A percentile compares a stretch with the other conserved stretches of the same genome.
These are phyloP conservation scores for Notarius quadriscutis DNA, from an alignment of 2,113 vertebrate species.

Conservation along the genomic window DNA sequence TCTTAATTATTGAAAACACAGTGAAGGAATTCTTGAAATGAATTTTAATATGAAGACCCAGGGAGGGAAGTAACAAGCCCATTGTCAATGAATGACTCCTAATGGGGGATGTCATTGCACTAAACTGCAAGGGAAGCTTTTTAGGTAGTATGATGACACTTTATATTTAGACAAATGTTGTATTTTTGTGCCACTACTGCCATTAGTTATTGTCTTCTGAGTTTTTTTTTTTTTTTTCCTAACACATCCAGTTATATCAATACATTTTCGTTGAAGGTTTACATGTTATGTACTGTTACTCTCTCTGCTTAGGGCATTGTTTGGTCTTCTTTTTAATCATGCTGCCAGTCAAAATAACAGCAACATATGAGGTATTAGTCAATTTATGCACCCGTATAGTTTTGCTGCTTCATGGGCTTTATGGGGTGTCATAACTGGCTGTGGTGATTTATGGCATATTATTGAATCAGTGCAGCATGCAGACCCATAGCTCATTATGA, in stretches of 20 bases:
- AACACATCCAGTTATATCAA: background rate
- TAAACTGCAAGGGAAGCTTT: constrained; percentile 34
- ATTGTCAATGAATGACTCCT: constrained; percentile 35
- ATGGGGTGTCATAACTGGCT: constrained; percentile 58
- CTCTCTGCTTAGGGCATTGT: background rate
- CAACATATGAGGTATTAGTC: constrained; percentile 42
- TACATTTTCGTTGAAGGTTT: constrained; percentile 25
- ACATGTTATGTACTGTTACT: background rate
- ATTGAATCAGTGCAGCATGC: constrained; percentile 61
- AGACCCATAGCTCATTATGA: constrained; percentile 67
- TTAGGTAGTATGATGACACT: constrained; percentile 25
- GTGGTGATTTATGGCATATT: constrained; percentile 70
- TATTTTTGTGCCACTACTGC: background rate
- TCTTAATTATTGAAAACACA: constrained; percentile 32
- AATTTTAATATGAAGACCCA: background rate
- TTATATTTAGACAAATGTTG: constrained; percentile 24
- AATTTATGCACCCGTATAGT: constrained; percentile 54
- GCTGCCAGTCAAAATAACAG: constrained; percentile 41
- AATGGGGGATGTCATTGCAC: constrained; percentile 29
- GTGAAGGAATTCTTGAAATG: background rate
- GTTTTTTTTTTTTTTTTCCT: background rate
- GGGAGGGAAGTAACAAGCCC: background rate
- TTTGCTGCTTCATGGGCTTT: constrained; percentile 57
- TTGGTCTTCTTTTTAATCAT: constrained; percentile 26
- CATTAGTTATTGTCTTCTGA: constrained; percentile 3